Evolutionary conservation across 2,113 vertebrate species (phyloP), one percentile per base, ranked within the genome.

Genomic region (Cephalopholis sonnerati): DNA sequence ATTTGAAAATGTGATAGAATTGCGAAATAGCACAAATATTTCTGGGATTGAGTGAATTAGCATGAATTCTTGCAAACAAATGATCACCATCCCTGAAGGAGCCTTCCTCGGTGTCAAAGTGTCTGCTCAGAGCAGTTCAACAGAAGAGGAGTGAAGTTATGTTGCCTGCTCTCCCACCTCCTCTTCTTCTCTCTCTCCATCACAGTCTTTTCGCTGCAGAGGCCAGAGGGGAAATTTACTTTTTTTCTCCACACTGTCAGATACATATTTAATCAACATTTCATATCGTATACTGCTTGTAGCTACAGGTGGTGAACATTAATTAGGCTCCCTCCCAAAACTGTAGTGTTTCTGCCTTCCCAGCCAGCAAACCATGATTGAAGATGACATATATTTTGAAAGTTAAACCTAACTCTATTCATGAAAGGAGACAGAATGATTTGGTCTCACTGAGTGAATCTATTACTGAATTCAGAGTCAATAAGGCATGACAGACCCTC

Each of bases 251-350:
- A 64, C 55, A n/a, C 36, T 48, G 58, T 65, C 51, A 44, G 17
- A 74, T 64, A 39, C 50, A 69, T 74, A 57, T 78, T 82, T 70
- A 70, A 78, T 86, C 64, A 70, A 20, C 18, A 16, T 58, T 69
- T 75, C 51, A 68, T 55, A 41, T 36, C 17, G 39, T 46, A 9
- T 50, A 68, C 68, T 62, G 39, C 63, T 57, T 68, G 63, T 65
- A 69, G 68, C 62, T 22, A 57, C 64, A 70, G 63, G 58, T 75
- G 54, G 10, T 29, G 17, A 79, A 29, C 71, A 20, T 55, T 50
- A 79, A 72, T 64, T 44, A 78, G 36, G 13, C 12, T 77, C 39
- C 41, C 36, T 25, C 15, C 76, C 36, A 59, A 27, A 64, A 39
- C n/a, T 25, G 55, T 5, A 63, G 12, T 24, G 13, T 55, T 32